These are phyloP conservation scores for Poecilia wingei DNA, from an alignment of 2,797 vertebrate genomes.

Conservation along the genomic window DNA sequence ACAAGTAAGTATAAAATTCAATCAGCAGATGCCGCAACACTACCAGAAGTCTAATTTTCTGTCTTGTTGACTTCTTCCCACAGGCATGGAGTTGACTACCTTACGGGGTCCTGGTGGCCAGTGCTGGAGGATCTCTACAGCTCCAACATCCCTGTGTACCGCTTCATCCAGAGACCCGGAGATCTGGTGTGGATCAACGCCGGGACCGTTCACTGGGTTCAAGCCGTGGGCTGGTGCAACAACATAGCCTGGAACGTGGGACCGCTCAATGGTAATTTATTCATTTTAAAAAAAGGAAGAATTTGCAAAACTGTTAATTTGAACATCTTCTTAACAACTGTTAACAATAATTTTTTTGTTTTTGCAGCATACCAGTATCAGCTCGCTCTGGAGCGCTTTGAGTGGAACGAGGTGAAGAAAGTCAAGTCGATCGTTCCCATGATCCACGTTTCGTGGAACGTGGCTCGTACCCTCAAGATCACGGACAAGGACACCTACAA, in stretches of 20 bases:
- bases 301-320: background rate
- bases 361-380: conserved; percentile 90
- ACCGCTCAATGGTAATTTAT: conserved; percentile 84
- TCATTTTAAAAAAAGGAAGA: rapidly evolving
- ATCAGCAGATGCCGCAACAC: background rate
- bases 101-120: conserved; percentile 97
- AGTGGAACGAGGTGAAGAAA: conserved; percentile 98
- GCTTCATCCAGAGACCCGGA: conserved; percentile 98
- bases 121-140: conserved; percentile 98
- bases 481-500: conserved; percentile 96
- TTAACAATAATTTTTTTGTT: conserved; percentile 22
- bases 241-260: conserved; percentile 92
- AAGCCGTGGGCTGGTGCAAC: conserved; percentile 99
- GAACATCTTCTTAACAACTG: background rate
- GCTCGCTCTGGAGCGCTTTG: conserved; percentile 95
- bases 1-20: conserved; percentile 87
- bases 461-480: conserved; percentile 98
- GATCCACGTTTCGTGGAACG: conserved; percentile 99
- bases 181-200: conserved; percentile 99
- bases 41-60: background rate
- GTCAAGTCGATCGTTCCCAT: conserved; percentile 99
- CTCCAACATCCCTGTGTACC: conserved; percentile 96
- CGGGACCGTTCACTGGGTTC: conserved; percentile 98
- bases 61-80: conserved; percentile 13
- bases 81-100: conserved; percentile 93